Base-by-base conservation (phyloP, 2,113 vertebrate genomes). In the Actenoides hombroni region DNA sequence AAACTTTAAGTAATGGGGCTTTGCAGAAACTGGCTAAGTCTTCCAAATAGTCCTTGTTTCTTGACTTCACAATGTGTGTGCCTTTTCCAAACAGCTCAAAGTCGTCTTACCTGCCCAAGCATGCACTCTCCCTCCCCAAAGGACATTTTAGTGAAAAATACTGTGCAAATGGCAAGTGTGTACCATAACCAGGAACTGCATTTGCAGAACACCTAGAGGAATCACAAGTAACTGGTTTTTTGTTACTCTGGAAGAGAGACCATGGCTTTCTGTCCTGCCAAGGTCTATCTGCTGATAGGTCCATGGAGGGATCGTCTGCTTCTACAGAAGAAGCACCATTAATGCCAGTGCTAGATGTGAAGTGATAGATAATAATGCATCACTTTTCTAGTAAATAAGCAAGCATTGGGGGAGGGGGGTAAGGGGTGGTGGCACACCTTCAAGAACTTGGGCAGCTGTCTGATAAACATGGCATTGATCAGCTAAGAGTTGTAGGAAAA, bases 231-330 rank as follows among this genome's bases (percentile, higher is more conserved):
- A n/a, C 28, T 61, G 21, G 77, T 89, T 44, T 44, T 48, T 49
- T 5, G 0, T 16, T 54, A 8, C 29, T 61, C 28, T 2, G 3
- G 49, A 68, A 86, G 76, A 73, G 29, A 42, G 39, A 56, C 16
- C 0, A 0, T 65, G 51, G 35, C 53, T 18, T 56, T 65, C n/a
- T 84, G 25, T 71, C 29, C 68, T 94, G 40, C 35, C 14, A 24
- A 79, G 77, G 40, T 76, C 39, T 6, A 11, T 80, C 57, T 53
- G 35, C 75, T 80, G 5, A 12, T 31, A 60, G 39, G 39, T 17
- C 39, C 48, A 14, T 0, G 3, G n/a, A 68, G 70, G 16, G 11
- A 37, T 40, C 0, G 0, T 61, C 15, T 21, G 29, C n/a, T 77
- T 64, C 19, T 65, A 25, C 40, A 67, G 85, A 65, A 67, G 85